phyloP scores from a whole-genome alignment of 2,113 vertebrate species.

The Cyanistes caeruleus region DNA sequence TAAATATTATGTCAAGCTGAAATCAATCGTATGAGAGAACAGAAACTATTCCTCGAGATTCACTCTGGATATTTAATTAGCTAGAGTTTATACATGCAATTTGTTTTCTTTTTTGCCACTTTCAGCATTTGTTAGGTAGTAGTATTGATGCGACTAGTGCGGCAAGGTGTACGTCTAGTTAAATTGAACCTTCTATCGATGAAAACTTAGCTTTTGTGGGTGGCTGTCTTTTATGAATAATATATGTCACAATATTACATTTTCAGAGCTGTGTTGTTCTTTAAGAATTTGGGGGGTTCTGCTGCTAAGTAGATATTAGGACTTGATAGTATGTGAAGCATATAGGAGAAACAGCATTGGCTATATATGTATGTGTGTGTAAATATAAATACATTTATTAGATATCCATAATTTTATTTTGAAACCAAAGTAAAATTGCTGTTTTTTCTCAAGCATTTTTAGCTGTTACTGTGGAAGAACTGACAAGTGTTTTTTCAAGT shows the following conservation, averaged over 20 bases:
- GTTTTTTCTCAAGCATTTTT: not conserved
- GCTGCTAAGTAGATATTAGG: not conserved
- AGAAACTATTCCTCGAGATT: slow-evolving; percentile 6
- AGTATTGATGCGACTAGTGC: slow-evolving; percentile 19
- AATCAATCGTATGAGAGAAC: slow-evolving; percentile 9
- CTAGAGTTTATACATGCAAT: not conserved
- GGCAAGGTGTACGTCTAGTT: not conserved
- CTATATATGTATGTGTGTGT: not conserved
- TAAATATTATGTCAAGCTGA: slow-evolving; percentile 38
- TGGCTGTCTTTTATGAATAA: slow-evolving; percentile 60
- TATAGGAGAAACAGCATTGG: not conserved
- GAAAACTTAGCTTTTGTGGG: slow-evolving; percentile 34
- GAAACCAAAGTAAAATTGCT: not conserved
- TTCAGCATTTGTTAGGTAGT: slow-evolving; percentile 26
- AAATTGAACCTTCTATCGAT: slow-evolving; percentile 26
- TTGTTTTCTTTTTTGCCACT: slow-evolving; percentile 19
- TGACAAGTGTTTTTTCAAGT: slow-evolving; percentile 40
- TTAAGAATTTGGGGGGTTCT: not conserved
- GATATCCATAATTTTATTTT: not conserved
- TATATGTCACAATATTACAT: slow-evolving; percentile 4
- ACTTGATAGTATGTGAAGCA: not conserved
- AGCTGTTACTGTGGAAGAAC: not conserved
- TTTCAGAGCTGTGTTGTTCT: not conserved
- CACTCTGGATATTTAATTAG: slow-evolving; percentile 38
- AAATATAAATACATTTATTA: not conserved